Evolutionary conservation across 2,888 invertebrate genomes (phyloP).

Genomic region (Mesorhabditis belari): DNA sequence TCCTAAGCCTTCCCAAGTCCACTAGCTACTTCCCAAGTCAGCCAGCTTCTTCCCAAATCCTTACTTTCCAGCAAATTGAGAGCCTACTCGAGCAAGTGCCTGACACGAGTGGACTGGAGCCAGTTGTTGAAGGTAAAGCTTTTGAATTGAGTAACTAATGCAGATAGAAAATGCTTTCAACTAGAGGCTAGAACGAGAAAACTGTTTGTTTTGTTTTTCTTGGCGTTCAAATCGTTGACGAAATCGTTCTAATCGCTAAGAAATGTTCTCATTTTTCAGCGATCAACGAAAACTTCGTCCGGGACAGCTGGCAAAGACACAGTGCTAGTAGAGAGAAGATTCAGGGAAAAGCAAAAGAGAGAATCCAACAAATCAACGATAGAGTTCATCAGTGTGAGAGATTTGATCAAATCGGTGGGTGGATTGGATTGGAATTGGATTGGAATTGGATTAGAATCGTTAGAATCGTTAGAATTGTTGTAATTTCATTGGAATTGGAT

Average conservation of each 20-base stretch:
- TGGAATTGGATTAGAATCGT: constrained; percentile 11
- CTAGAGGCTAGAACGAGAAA: too few species aligned
- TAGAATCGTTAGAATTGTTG: constrained; percentile 5
- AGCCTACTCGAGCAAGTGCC: constrained; percentile 27
- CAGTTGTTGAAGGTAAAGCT: not conserved
- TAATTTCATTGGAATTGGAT: constrained; percentile 7
- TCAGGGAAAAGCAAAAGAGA: constrained; percentile 2
- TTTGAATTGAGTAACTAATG: not conserved
- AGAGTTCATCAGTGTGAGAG: not conserved
- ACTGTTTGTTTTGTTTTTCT: too few species aligned
- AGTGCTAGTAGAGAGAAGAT: constrained; percentile 12
- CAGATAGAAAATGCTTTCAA: too few species aligned
- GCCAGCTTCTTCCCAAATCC: too few species aligned
- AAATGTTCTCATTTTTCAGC: constrained; percentile 1
- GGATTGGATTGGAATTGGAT: constrained; percentile 6
- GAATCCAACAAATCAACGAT: not conserved
- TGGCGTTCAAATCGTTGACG: too few species aligned
- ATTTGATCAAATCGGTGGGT: constrained; percentile 5
- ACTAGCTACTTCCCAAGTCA: too few species aligned
- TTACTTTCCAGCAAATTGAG: constrained; percentile 25
- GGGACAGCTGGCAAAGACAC: constrained; percentile 10
- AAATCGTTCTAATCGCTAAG: too few species aligned
- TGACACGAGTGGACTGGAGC: constrained; percentile 3
- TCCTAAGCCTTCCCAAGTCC: too few species aligned
- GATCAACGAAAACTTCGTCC: constrained; percentile 16